Base-by-base conservation (phyloP, 2,797 vertebrate genomes). In the Otolemur crassicaudatus region DNA sequence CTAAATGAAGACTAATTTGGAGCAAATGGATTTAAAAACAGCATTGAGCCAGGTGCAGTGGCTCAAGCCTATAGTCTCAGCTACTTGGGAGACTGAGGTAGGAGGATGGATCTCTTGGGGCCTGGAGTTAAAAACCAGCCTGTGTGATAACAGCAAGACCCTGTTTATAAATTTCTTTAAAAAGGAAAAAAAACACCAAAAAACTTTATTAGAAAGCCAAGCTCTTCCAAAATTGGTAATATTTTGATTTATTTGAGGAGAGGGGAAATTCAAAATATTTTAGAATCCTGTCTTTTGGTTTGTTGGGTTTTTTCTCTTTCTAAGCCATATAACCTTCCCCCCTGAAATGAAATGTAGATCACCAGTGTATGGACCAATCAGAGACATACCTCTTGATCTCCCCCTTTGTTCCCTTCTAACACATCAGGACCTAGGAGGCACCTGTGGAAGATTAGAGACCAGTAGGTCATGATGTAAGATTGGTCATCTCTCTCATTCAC, bases 211-310 rank as follows among this genome's bases (percentile, higher is more conserved):
- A 17, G 43, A 88, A 72, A 91, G 40, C 31, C 2, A n/a, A 19
- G 34, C 43, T 61, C 16, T 61, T 80, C 76, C 86, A 25, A 86
- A 90, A 75, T 87, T 14, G 70, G 5, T 83, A 20, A 34, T 69
- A 37, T 75, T 91, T 76, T 70, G 16, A 53, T 95, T 90, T 69
- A 60, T 95, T 90, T 69, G 75, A 53, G 37, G 69, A 91, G 34
- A 94, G 75, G 23, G 70, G 53, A 88, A 77, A 76, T 92, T 56
- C 34, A 31, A 90, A 96, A 87, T 92, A 53, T 53, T 82, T 95
- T 40, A 88, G 80, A 80, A 67, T 88, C 49, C 34, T 91, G 4
- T 34, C 60, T 46, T 76, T 63, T 31, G 5, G 22, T 87, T 53
- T 53, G 61, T 29, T 61, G 31, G 31, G 31, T 19, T 20, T 58